Evolutionary conservation across 2,888 invertebrate species (phyloP), one percentile per base, ranked within the genome.

Genomic region (Agriotes lineatus): DNA sequence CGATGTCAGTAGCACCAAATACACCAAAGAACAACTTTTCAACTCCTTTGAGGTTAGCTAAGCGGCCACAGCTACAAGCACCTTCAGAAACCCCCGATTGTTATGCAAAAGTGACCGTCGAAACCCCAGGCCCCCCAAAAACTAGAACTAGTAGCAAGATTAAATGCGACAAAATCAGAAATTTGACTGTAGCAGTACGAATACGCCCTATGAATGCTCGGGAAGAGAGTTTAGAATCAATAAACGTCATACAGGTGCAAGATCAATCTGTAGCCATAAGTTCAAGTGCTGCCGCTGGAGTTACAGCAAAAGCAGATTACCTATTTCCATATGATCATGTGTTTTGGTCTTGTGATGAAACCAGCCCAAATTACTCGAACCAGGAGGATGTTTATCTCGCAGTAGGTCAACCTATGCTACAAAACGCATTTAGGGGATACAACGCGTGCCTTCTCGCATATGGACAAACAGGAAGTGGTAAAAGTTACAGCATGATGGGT

Each of bases 401-500:
- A 9, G 87, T 93, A 72, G 93, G 90, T 0, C 82, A 87, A 71
- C 93, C 93, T 0, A 82, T 94, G 57, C 86, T 94, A 10, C 89
- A 90, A 48, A 90, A 89, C 77, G 92, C 92, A 0, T 91, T 93
- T 75, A 89, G 91, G 73, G 94, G 94, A 0, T 94, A 93, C 80
- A 94, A 94, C 81, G 92, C 91, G 0, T 94, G 93, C 76, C 85
- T 94, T 9, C 93, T 94, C 83, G 93, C 94, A 2, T 94, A 94
- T 79, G 94, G 94, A 0, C 94, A 94, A 83, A 94, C 94, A 0
- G 93, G 93, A 0, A 93, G 93, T 42, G 94, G 94, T 0, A 94
- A 94, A 83, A 93, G 92, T 78, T 93, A 92, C 82, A 93, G 91
- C 76, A 90, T 92, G 90, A 91, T 91, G 90, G 91, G 91, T 0